Base-by-base conservation (phyloP, 1,140 invertebrate genomes). In the Euura lappo region DNA sequence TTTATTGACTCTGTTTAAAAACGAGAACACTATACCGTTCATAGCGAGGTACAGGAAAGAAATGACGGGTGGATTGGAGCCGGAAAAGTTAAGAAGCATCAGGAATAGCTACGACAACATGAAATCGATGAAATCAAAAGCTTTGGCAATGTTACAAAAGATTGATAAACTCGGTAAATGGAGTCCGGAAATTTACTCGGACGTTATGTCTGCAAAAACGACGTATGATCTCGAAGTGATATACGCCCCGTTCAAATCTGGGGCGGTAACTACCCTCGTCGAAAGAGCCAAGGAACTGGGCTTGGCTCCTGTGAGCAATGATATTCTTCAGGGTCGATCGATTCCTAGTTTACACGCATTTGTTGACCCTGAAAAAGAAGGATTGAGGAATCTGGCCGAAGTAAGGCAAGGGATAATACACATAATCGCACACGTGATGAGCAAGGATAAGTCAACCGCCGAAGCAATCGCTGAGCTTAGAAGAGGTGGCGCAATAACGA, bases 11-110 rank as follows among this genome's bases (percentile, higher is more conserved):
- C 83, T 95, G n/a, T 90, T 95, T 67, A 88, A 94, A 44, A 88
- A 93, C 72, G 94, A 94, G 3, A 93, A 93, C 75, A 95, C 94
- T 2, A 91, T 96, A 77, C 94, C 95, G 42, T 96, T 96, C 80
- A 94, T 96, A 73, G 94, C 93, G 51, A 84, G 95, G 67, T 96
- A 95, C 78, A 83, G 94, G 65, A 91, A 90, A 78, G 90, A 93
- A 78, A 82, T 91, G 74, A 93, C 92, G 65, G 85, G 89, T 43
- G 88, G 90, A 47, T 90, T 95, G 86, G 89, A 90, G 5, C 88
- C 93, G 0, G 93, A 95, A 73, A 87, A 90, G n/a, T 79, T 96
- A n/a, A 83, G 93, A 78, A 87, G 91, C 45, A 84, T 94, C 44
- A 91, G 92, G 78, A 89, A 90, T 69, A 84, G 86, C 45, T 91